Evolutionary conservation across 1,140 invertebrate genomes (phyloP), one percentile per base, ranked within the genome.

Genomic region (Subanguina moxae): DNA sequence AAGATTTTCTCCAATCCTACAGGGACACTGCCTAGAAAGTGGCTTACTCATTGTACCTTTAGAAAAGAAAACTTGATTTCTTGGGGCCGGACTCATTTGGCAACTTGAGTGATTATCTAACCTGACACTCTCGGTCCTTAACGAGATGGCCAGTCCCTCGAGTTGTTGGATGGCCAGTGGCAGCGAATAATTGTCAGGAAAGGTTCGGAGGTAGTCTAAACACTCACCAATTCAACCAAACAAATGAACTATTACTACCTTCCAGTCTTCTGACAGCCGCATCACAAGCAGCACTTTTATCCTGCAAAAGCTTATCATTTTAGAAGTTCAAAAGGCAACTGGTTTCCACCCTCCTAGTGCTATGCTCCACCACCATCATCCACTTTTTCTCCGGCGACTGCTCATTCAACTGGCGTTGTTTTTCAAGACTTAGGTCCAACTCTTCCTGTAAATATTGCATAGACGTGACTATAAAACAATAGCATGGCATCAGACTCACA

Each of bases 331-430:
- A 23, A 28, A 46, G n/a, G 11, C 11, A 48, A 17, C n/a, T 1
- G 19, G 19, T 28, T 52, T 42, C n/a, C 32, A 28, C 65, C 58
- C 59, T 46, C 42, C 74, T 58, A 38, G 23, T 64, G 25, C 52
- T 65, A 13, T 59, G 64, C 48, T 52, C 57, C 15, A 67, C 21
- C 21, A 78, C 46, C 32, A 72, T 78, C 23, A 64, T 23, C 61
- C 67, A 75, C 59, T 78, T 78, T 71, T 78, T 78, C 43, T 78
- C 76, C 27, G 61, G 27, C 1, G 71, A 58, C 38, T 78, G 78
- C 28, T 63, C 62, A n/a, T 52, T 64, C 28, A 78, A 64, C 52
- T 76, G 71, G 42, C 58, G 28, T 32, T 71, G 57, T 46, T 80
- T 75, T 21, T 71, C 71, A 19, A 73, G 70, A 27, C 56, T 77